Base-by-base conservation (phyloP, 2,888 invertebrate species). In the Ormyrus nitidulus region DNA sequence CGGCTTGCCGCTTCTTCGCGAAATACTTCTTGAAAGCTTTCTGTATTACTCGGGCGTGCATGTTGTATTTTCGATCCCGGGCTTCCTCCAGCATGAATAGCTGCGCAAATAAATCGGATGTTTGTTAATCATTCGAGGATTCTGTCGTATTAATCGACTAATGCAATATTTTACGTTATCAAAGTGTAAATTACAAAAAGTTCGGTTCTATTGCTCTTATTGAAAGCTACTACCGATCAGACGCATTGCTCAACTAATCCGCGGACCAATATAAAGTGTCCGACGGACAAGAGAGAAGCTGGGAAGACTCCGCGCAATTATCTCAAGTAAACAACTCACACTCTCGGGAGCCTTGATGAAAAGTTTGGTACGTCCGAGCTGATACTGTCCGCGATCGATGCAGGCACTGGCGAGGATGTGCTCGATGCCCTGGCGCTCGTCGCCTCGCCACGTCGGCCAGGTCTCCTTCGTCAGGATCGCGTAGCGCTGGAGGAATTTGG, bases 321-420 rank as follows among this genome's bases (percentile, higher is more conserved):
- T 34, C 4, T 34, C 34, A 4, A 2, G 4, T 34, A 34, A 34
- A 4, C 34, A 34, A 85, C 91, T 89, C 86, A 93, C 93, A 77
- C 92, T 93, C 89, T 93, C 93, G 0, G 93, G 93, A 76, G 94
- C 94, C 89, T 94, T 94, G 84, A 95, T 92, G 87, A 95, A 95
- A 44, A 95, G 91, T 89, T 95, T 95, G 8, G 93, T 92, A 81
- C 91, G 91, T 10, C 95, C 95, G 77, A 94, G 90, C 86, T 94
- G 94, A 87, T 92, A 95, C 87, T 94, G 94, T 69, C 92, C 92
- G 10, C 84, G 86, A 79, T 94, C 93, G 90, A 94, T 93, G 86
- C 93, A 92, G 34, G 93, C 92, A 72, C 91, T 91, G 9, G 89
- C 88, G 89, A 94, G 90, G 83, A 94, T 93, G 86, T 92, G 91